phyloP scores from a whole-genome alignment of 2,113 vertebrate genomes.

The Drymodes brunneopygia region DNA sequence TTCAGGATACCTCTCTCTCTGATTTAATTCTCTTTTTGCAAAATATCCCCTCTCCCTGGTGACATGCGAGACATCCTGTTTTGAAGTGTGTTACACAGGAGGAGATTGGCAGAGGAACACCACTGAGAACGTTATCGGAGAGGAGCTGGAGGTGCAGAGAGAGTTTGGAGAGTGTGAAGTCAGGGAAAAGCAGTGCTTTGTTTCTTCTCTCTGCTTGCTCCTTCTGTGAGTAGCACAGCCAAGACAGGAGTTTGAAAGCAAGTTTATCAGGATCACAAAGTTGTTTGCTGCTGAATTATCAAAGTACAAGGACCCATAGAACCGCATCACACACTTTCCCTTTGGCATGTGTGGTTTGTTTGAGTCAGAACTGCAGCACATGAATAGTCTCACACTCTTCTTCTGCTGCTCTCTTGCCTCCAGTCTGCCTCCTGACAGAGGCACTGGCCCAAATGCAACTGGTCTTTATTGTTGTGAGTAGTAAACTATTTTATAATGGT shows the following conservation, averaged over 20 bases:
- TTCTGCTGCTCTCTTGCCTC: background rate
- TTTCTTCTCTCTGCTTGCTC: background rate
- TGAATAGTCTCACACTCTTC: background rate
- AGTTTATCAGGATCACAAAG: background rate
- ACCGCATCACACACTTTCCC: background rate
- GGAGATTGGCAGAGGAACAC: background rate
- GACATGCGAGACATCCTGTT: background rate
- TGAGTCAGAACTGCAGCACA: background rate
- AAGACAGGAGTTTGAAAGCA: background rate
- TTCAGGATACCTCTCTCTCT: background rate
- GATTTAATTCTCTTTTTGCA: background rate
- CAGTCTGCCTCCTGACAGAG: background rate
- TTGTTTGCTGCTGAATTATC: background rate
- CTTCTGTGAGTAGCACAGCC: background rate
- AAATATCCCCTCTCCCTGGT: background rate
- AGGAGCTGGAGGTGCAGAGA: background rate
- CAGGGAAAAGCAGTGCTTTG: background rate
- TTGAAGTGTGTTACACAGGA: background rate
- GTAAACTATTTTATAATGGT: background rate
- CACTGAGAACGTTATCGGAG: rapidly evolving
- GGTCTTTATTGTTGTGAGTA: background rate
- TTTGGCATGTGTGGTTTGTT: background rate
- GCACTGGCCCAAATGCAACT: background rate
- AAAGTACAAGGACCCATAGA: background rate
- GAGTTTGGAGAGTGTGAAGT: background rate